Evolutionary conservation across 2,113 vertebrate genomes (phyloP).

Genomic region (Cromileptes altivelis): DNA sequence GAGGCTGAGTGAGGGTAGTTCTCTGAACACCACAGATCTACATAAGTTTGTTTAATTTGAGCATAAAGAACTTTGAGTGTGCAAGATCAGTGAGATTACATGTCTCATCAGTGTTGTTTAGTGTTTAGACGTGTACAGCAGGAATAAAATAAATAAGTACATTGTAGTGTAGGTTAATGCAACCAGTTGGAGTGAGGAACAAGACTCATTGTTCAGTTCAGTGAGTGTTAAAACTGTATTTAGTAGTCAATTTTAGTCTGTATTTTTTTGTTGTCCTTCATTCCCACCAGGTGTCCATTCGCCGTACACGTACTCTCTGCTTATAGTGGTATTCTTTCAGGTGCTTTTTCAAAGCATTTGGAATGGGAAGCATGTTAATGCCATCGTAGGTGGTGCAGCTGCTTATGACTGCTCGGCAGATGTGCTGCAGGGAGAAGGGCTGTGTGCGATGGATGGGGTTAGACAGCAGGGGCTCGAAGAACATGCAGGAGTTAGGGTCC

Average conservation of each 20-base stretch:
- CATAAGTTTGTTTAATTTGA: conserved; percentile 75
- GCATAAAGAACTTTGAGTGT: conserved; percentile 63
- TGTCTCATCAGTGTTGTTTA: conserved; percentile 61
- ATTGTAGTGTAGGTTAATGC: conserved; percentile 61
- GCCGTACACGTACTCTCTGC: conserved; percentile 85
- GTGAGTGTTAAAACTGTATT: conserved; percentile 37
- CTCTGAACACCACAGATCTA: conserved; percentile 42
- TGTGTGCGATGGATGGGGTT: conserved; percentile 85
- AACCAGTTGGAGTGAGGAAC: conserved; percentile 41
- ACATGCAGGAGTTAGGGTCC: conserved; percentile 91
- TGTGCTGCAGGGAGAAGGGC: conserved; percentile 87
- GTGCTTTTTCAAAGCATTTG: conserved; percentile 87
- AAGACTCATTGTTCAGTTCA: conserved; percentile 24
- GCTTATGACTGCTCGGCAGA: conserved; percentile 86
- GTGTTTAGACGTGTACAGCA: conserved; percentile 66
- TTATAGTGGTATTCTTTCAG: conserved; percentile 91
- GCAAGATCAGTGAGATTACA: conserved; percentile 66
- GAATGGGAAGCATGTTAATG: conserved; percentile 86
- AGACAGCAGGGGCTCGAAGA: conserved; percentile 89
- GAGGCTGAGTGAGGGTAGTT: conserved; percentile 28
- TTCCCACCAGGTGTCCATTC: conserved; percentile 87
- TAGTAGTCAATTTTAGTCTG: conserved; percentile 36
- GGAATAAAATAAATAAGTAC: conserved; percentile 78
- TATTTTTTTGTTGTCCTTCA: conserved; percentile 41
- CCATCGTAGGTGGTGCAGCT: conserved; percentile 87